A percentile compares a stretch with the other conserved stretches of the same genome.
phyloP scores from a whole-genome alignment of 2,888 invertebrate species.

The Palloptera scutellata region DNA sequence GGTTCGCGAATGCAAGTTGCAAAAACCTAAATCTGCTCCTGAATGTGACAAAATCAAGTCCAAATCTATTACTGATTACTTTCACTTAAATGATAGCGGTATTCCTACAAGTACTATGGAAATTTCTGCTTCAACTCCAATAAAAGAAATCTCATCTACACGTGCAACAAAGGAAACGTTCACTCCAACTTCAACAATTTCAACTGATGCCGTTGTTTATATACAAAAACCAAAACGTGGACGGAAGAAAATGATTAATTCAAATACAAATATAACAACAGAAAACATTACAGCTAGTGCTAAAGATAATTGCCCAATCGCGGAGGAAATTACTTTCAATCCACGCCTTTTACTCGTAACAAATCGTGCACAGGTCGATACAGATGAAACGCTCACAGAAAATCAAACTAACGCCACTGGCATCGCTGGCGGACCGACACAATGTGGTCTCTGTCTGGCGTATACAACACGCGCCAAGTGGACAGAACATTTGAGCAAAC shows the following conservation, averaged over 20 bases:
- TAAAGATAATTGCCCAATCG: background rate
- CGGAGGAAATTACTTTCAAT: constrained; percentile 42
- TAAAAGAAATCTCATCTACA: too few relatives aligned
- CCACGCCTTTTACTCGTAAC: constrained; percentile 52
- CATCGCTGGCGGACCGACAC: constrained; percentile 37
- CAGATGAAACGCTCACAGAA: constrained; percentile 43
- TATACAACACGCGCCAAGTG: constrained; percentile 43
- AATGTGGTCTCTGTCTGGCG: constrained; percentile 58
- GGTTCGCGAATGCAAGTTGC: too few relatives aligned
- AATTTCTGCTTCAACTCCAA: too few relatives aligned
- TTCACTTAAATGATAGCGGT: too few relatives aligned
- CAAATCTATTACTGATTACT: too few relatives aligned
- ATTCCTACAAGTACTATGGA: too few relatives aligned
- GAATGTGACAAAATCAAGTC: too few relatives aligned
- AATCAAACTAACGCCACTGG: constrained; percentile 22
- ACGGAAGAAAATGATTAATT: constrained; percentile 1
- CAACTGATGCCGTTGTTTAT: too few relatives aligned
- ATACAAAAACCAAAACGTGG: constrained; percentile 8
- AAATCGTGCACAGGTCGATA: constrained; percentile 52
- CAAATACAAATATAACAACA: background rate
- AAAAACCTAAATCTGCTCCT: too few relatives aligned
- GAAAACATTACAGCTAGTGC: background rate
- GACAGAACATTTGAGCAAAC: constrained; percentile 50
- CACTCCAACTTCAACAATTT: constrained; percentile 16
- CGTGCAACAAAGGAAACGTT: background rate